phyloP scores from a whole-genome alignment of 2,888 invertebrate species.

The Nemapogon koenigi region DNA sequence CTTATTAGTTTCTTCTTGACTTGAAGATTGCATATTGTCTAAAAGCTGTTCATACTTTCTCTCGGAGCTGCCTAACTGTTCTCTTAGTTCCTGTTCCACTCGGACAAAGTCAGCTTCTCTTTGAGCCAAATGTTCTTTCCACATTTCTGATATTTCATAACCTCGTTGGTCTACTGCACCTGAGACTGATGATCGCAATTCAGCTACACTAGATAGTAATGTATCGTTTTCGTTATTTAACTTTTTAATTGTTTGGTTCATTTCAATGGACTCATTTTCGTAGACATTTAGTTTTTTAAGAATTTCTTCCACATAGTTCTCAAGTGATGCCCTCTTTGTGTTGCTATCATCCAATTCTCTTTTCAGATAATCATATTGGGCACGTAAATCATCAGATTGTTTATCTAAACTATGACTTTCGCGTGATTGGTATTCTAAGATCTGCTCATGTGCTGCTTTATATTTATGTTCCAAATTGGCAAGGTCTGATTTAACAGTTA shows the following conservation, averaged over 20 bases:
- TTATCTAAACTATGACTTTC: no score
- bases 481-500: no score
- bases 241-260: slow-evolving; percentile 36
- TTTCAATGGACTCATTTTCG: slow-evolving; percentile 30
- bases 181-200: slow-evolving; percentile 49
- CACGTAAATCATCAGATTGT: no score
- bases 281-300: slow-evolving; percentile 22
- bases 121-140: slow-evolving; percentile 72
- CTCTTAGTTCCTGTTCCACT: slow-evolving; percentile 52
- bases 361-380: slow-evolving; percentile 29
- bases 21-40: slow-evolving; percentile 49
- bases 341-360: slow-evolving; percentile 37
- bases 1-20: slow-evolving; percentile 52
- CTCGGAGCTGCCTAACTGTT: slow-evolving; percentile 57
- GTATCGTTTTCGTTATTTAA: slow-evolving; percentile 50
- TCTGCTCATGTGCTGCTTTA: no score
- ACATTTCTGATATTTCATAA: slow-evolving; percentile 71
- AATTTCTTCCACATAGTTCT: slow-evolving; percentile 27
- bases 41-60: slow-evolving; percentile 51
- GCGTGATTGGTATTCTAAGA: no score
- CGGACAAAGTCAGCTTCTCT: slow-evolving; percentile 68
- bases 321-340: slow-evolving; percentile 35
- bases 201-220: slow-evolving; percentile 48
- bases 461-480: no score
- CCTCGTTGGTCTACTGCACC: slow-evolving; percentile 70